Base-by-base conservation (phyloP, 2,888 invertebrate species). In the Ganaspis brasiliensis region DNA sequence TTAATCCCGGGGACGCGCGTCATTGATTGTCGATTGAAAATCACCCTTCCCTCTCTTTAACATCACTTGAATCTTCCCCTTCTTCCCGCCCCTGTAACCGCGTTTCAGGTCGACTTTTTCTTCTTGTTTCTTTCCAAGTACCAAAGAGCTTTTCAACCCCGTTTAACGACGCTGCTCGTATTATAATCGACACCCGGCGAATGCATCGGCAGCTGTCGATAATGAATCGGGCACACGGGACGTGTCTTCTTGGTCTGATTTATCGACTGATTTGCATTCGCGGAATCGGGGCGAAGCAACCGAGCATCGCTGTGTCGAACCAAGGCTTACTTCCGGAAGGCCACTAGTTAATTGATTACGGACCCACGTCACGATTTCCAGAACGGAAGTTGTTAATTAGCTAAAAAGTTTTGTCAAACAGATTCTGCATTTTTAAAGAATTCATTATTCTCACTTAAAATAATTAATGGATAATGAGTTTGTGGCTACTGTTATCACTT, bases 11-110 rank as follows among this genome's bases (percentile, higher is more conserved):
- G 82, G 83, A 82, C 83, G 87, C 87, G 88, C 88, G 88, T 90
- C 91, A 91, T 90, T 90, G 91, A 91, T 91, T 87, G 87, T 79
- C 89, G 89, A 90, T 89, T 89, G 89, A 89, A 89, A 89, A 89
- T 87, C 85, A 84, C 80, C 80, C 77, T 80, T 76, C 79, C 78
- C 79, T 57, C 78, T 74, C 59, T 55, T 45, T 8, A 37, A 19
- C 26, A 70, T 45, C 77, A 61, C 79, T 75, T 59, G 37, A 67
- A 26, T 63, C 40, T 52, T 63, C 59, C 55, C 79, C 73, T 21
- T 37, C 70, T 24, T 56, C 45, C 56, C 49, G 55, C 72, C 80
- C 59, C 76, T 57, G 21, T 14, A 31, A 73, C 61, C 19, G 10
- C 70, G 52, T 74, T 77, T 77, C 76, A 45, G 59, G 14, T 40